Evolutionary conservation across 2,888 invertebrate species (phyloP), one percentile per base, ranked within the genome.

Genomic region (Catocala fraxini): DNA sequence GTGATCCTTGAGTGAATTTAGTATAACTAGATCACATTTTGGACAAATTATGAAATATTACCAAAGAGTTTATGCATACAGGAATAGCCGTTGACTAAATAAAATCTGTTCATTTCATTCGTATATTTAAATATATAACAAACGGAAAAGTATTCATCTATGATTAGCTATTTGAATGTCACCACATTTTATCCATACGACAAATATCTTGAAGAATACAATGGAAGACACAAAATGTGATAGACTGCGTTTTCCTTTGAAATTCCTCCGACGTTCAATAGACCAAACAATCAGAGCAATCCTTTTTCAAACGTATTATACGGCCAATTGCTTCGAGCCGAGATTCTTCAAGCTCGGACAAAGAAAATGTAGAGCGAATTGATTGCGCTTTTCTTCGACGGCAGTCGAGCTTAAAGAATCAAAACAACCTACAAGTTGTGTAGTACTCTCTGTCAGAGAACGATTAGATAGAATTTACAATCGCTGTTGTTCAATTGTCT

Each of bases 261-360:
- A 59, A 71, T 65, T 63, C 61, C 49, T 39, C 6, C 48, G 41
- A 39, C 51, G 62, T 61, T 59, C 64, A 64, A 74, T 59, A 15
- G 59, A 55, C 15, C 64, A 56, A 52, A 63, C 61, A 68, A 65
- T 68, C 59, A 12, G 45, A 35, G 39, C 48, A 43, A 48, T 59
- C 64, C 46, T 42, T 13, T 71, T 51, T 56, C 56, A 65, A 71
- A 68, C 51, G 64, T 58, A 46, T 58, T 58, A 48, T 53, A 65
- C 75, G 75, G 66, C 53, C 75, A 73, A 75, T 75, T 73, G 70
- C 64, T 33, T 12, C 47, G 39, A 56, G 62, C 46, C 60, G 55
- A 68, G 54, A 61, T 41, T 42, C 58, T 53, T 61, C 49, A 55
- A 12, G 41, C 47, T 33, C 63, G 61, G 43, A 73, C 73, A 70